phyloP scores from a whole-genome alignment of 1,140 invertebrate species.

The Drosophila rhopaloa region DNA sequence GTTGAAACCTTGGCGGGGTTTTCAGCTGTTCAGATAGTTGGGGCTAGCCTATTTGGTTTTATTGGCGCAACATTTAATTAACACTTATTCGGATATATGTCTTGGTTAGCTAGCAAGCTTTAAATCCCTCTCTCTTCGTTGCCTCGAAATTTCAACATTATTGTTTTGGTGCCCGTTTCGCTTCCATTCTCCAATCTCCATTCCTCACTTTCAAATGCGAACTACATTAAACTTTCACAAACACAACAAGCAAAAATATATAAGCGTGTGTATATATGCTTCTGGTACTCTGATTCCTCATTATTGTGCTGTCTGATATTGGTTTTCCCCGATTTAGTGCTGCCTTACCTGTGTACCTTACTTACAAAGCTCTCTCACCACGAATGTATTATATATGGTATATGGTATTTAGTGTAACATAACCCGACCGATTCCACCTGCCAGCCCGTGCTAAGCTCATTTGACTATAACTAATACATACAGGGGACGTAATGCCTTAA shows the following conservation, averaged over 20 bases:
- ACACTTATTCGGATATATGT: slow-evolving; percentile 43
- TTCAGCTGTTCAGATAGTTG: slow-evolving; percentile 32
- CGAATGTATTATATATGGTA: slow-evolving; percentile 13
- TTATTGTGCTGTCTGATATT: slow-evolving; percentile 71
- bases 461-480: slow-evolving; percentile 53
- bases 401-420: slow-evolving; percentile 27
- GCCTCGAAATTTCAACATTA: slow-evolving; percentile 57
- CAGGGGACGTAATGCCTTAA: slow-evolving; percentile 14
- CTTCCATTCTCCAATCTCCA: slow-evolving; percentile 17
- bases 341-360: slow-evolving; percentile 48
- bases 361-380: slow-evolving; percentile 71
- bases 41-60: slow-evolving; percentile 6
- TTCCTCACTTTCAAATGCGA: slow-evolving; percentile 20
- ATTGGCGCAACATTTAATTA: slow-evolving; percentile 60
- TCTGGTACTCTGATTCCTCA: slow-evolving; percentile 63
- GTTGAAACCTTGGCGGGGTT: slow-evolving; percentile 67
- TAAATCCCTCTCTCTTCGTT: slow-evolving; percentile 55
- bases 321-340: slow-evolving; percentile 15
- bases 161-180: slow-evolving; percentile 54
- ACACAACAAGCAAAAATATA: slow-evolving; percentile 75
- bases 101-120: slow-evolving; percentile 22
- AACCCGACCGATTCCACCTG: slow-evolving; percentile 29
- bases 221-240: slow-evolving; percentile 66
- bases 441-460: slow-evolving; percentile 58
- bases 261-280: slow-evolving; percentile 35